Percentiles rank a stretch among this genome's conserved stretches.
These are phyloP conservation scores for Eriocheir sinensis DNA, from an alignment of 1,140 invertebrate species.

Conservation along the genomic window DNA sequence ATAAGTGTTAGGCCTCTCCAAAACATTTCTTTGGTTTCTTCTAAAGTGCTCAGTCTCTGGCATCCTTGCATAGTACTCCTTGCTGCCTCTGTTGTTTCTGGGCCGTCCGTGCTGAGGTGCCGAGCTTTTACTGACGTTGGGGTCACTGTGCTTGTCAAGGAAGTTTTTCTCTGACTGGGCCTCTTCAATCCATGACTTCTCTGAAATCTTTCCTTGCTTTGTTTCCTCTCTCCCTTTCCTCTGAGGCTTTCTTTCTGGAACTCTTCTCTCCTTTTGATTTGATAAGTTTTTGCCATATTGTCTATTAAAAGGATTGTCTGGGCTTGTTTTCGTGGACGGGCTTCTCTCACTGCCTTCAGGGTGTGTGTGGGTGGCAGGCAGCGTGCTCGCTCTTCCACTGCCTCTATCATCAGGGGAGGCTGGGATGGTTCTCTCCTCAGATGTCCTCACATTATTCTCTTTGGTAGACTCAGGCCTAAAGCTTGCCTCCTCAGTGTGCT, in stretches of 20 bases:
- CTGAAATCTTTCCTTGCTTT: not conserved
- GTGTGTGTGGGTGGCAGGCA: not conserved
- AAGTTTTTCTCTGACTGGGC: not conserved
- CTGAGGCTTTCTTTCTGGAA: not conserved
- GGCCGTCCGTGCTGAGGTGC: not conserved
- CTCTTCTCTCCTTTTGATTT: conserved; percentile 16
- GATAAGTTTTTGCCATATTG: not conserved
- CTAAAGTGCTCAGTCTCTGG: not conserved
- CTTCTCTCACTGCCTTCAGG: not conserved
- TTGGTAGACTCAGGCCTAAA: not conserved
- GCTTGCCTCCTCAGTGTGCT: not conserved
- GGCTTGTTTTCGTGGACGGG: not conserved
- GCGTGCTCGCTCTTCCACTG: not conserved
- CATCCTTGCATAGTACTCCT: not conserved
- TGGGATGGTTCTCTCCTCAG: not conserved
- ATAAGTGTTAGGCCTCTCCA: not conserved
- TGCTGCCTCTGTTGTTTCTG: conserved; percentile 12
- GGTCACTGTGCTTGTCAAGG: not conserved
- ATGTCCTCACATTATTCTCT: not conserved
- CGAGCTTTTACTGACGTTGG: not conserved
- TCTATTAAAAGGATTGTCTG: not conserved
- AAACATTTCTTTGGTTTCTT: not conserved
- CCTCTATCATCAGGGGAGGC: not conserved
- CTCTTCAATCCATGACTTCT: not conserved
- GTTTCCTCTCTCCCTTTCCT: conserved; percentile 14